Evolutionary conservation across 2,113 vertebrate species (phyloP).

Genomic region (Hyaena hyaena): DNA sequence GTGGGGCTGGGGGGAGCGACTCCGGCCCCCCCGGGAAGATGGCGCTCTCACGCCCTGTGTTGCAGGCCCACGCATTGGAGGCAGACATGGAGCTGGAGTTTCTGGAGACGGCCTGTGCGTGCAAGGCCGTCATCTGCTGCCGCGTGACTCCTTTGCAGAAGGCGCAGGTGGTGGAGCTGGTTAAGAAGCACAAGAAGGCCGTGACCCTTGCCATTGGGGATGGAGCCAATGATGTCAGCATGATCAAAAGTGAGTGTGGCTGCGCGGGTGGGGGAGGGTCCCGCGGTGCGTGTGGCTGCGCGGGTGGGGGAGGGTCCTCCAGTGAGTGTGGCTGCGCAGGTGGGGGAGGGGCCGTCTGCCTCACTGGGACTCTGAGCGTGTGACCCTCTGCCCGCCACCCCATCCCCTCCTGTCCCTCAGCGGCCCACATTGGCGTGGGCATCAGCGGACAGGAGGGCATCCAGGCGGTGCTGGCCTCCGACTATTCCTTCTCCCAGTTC

Average conservation of each 20-base stretch:
- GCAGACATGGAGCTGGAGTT: conserved; percentile 97
- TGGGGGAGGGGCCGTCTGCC: accelerated
- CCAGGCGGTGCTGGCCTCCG: conserved; percentile 95
- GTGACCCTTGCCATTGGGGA: conserved; percentile 96
- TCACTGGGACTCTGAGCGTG: neutral
- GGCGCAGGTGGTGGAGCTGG: conserved; percentile 96
- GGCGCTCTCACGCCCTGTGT: neutral
- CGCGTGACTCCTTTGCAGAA: conserved; percentile 96
- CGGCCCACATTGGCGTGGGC: conserved; percentile 95
- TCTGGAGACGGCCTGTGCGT: conserved; percentile 93
- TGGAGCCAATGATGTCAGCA: conserved; percentile 96
- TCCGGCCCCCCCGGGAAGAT: accelerated
- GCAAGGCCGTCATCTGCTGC: conserved; percentile 97
- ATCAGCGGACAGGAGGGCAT: conserved; percentile 98
- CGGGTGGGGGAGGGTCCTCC: no score
- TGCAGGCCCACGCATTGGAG: conserved; percentile 94
- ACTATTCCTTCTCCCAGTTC: conserved; percentile 98
- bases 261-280: accelerated
- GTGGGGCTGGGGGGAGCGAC: neutral
- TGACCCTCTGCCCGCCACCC: neutral
- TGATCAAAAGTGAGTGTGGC: conserved; percentile 95
- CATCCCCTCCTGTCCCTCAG: conserved; percentile 78
- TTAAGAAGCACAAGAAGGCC: conserved; percentile 96
- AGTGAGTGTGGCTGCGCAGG: no score
- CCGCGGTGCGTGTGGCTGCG: no score